Percentiles rank a stretch among this genome's conserved stretches.
These are phyloP conservation scores for Syngnathus typhle DNA, from an alignment of 2,113 vertebrate species.

Conservation along the genomic window DNA sequence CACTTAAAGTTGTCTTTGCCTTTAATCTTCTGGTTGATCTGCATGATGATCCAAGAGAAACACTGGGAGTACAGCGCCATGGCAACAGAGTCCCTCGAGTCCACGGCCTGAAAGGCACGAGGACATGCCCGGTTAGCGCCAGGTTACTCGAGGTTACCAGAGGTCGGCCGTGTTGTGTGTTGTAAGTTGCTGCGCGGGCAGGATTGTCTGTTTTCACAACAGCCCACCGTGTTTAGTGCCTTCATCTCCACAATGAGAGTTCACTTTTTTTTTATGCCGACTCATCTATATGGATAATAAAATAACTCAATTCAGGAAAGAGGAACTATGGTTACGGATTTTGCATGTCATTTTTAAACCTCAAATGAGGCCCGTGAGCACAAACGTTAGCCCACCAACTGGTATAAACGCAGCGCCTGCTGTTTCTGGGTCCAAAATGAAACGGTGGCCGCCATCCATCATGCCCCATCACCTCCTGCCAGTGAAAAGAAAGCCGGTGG, in stretches of 20 bases:
- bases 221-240: constrained; percentile 28
- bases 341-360: not conserved
- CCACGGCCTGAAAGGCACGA: constrained; percentile 75
- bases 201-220: constrained; percentile 53
- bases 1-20: constrained; percentile 92
- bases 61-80: constrained; percentile 92
- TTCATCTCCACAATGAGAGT: not conserved
- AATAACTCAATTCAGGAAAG: not conserved
- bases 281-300: not conserved
- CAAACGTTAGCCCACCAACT: constrained; percentile 19
- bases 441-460: constrained; percentile 55
- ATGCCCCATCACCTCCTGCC: constrained; percentile 40
- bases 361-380: constrained; percentile 4
- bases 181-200: constrained; percentile 30
- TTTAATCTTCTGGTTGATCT: constrained; percentile 85
- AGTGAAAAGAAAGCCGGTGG: constrained; percentile 43
- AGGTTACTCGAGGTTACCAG: constrained; percentile 3
- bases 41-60: constrained; percentile 89
- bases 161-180: constrained; percentile 30
- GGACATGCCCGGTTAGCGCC: constrained; percentile 6
- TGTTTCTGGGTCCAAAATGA: constrained; percentile 39
- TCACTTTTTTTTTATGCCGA: not conserved
- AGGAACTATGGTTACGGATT: not conserved
- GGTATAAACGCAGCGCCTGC: constrained; percentile 49
- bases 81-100: constrained; percentile 85